Evolutionary conservation across 2,888 invertebrate genomes (phyloP).

Genomic region (Thera britannica): DNA sequence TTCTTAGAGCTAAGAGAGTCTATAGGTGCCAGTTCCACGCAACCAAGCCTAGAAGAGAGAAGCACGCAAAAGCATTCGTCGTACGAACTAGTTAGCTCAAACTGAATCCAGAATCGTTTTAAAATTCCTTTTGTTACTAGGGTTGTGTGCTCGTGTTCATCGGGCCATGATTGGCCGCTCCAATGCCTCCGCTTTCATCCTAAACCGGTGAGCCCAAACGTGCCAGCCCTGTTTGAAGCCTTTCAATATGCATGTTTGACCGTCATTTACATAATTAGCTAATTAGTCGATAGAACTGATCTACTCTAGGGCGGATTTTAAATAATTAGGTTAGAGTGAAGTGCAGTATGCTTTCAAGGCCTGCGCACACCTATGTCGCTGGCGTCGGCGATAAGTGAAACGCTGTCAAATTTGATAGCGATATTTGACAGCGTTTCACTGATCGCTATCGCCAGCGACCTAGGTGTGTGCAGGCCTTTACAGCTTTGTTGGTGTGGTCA

Average conservation of each 20-base stretch:
- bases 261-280: conserved; percentile 6
- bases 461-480: no score
- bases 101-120: conserved; percentile 15
- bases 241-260: conserved; percentile 25
- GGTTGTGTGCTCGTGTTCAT: conserved; percentile 38
- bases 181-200: conserved; percentile 44
- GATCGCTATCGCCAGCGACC: no score
- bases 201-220: conserved; percentile 42
- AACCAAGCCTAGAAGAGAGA: no score
- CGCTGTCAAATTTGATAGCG: no score
- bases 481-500: no score
- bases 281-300: neutral
- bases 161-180: conserved; percentile 36
- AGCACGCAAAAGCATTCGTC: neutral
- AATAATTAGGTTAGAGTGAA: no score
- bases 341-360: no score
- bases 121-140: conserved; percentile 24
- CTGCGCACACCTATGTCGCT: no score
- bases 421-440: no score
- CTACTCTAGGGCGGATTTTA: neutral
- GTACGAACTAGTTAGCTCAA: conserved; percentile 1
- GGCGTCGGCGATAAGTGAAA: no score
- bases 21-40: no score
- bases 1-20: no score
- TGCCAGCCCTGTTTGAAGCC: conserved; percentile 18